A percentile compares a stretch with the other conserved stretches of the same genome.
phyloP scores from a whole-genome alignment of 2,888 invertebrate genomes.

The Cheiracanthium punctorium region DNA sequence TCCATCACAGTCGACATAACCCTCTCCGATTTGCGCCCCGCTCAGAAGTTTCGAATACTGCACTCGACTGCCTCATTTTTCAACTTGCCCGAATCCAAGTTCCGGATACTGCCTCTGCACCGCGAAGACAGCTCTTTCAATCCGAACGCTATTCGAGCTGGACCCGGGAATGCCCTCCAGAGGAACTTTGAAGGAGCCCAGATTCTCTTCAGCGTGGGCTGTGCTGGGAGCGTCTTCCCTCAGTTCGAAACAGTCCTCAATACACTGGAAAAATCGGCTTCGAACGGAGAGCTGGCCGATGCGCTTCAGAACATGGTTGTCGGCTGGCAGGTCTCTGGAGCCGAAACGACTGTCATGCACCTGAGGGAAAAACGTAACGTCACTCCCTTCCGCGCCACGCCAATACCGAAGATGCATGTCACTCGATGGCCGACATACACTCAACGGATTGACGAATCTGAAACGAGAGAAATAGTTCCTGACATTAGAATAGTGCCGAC shows the following conservation, averaged over 20 bases:
- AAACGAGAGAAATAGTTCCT: conserved; percentile 73
- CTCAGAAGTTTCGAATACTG: conserved; percentile 79
- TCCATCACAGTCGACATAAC: conserved; percentile 83
- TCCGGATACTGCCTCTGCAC: conserved; percentile 62
- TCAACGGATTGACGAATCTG: conserved; percentile 66
- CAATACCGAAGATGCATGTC: conserved; percentile 73
- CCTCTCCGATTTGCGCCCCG: conserved; percentile 81
- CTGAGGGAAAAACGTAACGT: conserved; percentile 51
- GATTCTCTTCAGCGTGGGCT: conserved; percentile 80
- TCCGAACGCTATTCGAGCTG: conserved; percentile 71
- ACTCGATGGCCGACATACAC: conserved; percentile 73
- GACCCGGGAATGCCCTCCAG: conserved; percentile 71
- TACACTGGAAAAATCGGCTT: conserved; percentile 82
- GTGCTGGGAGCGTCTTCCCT: conserved; percentile 83
- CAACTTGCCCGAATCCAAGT: conserved; percentile 49
- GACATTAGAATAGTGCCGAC: conserved; percentile 75
- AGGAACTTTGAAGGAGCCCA: conserved; percentile 59
- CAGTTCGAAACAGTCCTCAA: conserved; percentile 82
- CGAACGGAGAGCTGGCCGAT: conserved; percentile 84
- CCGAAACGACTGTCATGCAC: conserved; percentile 73
- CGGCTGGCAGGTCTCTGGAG: conserved; percentile 83
- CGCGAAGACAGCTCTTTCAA: conserved; percentile 66
- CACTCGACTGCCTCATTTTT: conserved; percentile 71
- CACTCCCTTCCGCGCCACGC: conserved; percentile 71
- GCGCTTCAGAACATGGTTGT: conserved; percentile 83